phyloP scores from a whole-genome alignment of 2,888 invertebrate species.

The Tubulanus polymorphus region DNA sequence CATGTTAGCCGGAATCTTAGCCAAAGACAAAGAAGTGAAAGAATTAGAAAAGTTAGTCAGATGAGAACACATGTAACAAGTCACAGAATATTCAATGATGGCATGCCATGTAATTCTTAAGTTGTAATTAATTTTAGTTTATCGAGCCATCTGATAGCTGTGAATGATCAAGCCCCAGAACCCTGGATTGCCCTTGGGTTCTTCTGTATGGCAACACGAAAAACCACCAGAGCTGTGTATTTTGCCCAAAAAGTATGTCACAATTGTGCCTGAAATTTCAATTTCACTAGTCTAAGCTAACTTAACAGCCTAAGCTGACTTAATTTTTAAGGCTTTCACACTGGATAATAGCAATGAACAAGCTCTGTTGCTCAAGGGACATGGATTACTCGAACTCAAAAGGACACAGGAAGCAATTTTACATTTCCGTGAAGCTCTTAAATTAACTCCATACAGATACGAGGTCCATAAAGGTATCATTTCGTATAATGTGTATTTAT shows the following conservation, averaged over 20 bases:
- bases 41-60: constrained; percentile 60
- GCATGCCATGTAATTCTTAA: too few relatives aligned
- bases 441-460: constrained; percentile 62
- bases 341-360: constrained; percentile 67
- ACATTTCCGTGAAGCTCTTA: constrained; percentile 66
- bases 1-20: constrained; percentile 63
- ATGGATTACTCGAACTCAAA: constrained; percentile 64
- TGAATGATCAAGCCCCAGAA: constrained; percentile 63
- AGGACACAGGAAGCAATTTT: constrained; percentile 65
- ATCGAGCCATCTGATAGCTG: constrained; percentile 55
- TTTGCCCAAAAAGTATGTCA: constrained; percentile 65
- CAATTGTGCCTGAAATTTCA: background rate
- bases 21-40: constrained; percentile 60
- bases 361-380: constrained; percentile 70
- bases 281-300: background rate
- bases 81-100: background rate
- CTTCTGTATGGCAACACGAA: constrained; percentile 63
- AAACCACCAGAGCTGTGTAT: constrained; percentile 66
- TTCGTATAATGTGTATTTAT: too few relatives aligned
- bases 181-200: constrained; percentile 76
- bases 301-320: background rate
- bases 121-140: constrained; percentile 45
- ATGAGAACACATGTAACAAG: constrained; percentile 5
- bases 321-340: constrained; percentile 58
- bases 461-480: constrained; percentile 67